A percentile compares a stretch with the other conserved stretches of the same genome.
Evolutionary conservation across 1,140 invertebrate genomes (phyloP).

Genomic region (Lepidostoma basale): DNA sequence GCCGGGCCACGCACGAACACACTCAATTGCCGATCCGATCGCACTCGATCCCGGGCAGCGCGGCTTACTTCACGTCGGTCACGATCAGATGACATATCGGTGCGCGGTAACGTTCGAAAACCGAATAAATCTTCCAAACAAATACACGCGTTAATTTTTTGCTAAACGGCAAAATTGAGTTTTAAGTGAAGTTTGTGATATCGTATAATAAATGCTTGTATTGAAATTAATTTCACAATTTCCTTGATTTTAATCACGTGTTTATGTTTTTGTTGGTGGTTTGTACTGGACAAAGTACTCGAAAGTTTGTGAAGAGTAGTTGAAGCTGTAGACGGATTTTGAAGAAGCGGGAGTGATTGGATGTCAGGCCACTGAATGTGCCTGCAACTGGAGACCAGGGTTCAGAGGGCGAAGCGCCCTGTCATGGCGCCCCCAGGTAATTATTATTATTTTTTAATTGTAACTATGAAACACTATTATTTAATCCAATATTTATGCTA

Average conservation of each 20-base stretch:
- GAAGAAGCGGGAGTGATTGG: background rate
- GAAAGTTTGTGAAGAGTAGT: background rate
- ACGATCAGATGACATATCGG: background rate
- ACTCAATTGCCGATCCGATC: background rate
- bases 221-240: too few species aligned
- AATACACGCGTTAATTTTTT: background rate
- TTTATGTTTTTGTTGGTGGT: too few species aligned
- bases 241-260: too few species aligned
- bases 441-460: too few species aligned
- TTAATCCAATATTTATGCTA: too few species aligned
- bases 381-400: conserved; percentile 33
- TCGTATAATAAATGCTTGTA: too few species aligned
- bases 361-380: conserved; percentile 41
- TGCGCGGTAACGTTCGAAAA: conserved; percentile 5
- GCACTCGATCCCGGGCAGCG: conserved; percentile 11
- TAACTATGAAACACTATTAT: too few species aligned
- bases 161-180: background rate
- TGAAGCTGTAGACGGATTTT: background rate
- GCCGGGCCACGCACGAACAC: conserved; percentile 23
- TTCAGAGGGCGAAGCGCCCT: conserved; percentile 28
- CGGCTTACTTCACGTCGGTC: conserved; percentile 9
- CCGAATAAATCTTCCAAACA: conserved; percentile 1
- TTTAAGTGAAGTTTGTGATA: conserved; percentile 4
- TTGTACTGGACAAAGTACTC: too few species aligned
- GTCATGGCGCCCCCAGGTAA: conserved; percentile 42